Evolutionary conservation across 92 coral and sea anemone species (phyloP), one percentile per base, ranked within the genome.

Genomic region (Phymanthus crucifer): DNA sequence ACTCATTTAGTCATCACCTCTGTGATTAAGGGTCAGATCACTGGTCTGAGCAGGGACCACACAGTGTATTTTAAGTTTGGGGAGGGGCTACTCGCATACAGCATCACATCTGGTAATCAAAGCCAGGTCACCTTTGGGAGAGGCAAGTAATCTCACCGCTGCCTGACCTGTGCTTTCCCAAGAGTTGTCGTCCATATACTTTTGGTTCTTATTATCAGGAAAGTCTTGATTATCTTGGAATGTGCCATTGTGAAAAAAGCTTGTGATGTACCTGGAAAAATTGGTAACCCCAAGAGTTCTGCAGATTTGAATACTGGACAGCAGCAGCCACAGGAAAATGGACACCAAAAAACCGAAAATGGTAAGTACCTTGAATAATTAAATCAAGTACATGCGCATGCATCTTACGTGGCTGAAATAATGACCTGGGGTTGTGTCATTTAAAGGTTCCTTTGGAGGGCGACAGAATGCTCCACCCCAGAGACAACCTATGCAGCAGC

Each of bases 221-320:
- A 95, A 81, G 99, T 95, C 7, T 32, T 95, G 69, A 95, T 95
- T 75, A 57, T 95, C 34, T 78, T 95, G 89, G 99, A 88, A 10
- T 66, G 89, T 32, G 82, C 94, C 70, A 81, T 90, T 32, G 47
- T 95, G 11, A 80, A 90, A 72, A 78, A 85, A 70, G 99, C 92
- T 1, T 79, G 76, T 34, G 99, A 90, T 45, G 93, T 90, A 36
- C 89, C 86, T 33, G 93, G 94, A 3, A 87, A 90, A 86, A 90
- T 85, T 66, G 99, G 99, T 29, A 90, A 95, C 66, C 99, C 99
- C 64, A 93, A 89, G 64, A 82, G 71, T 18, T 27, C 86, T 38
- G 43, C 79, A 73, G 86, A 82, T 16, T 29, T 64, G 38, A 70
- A 14, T 69, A 77, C 33, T 40, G 90, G 83, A n/a, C 89, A 84